Evolutionary conservation across 2,113 vertebrate genomes (phyloP).

Genomic region (Circaetus cinerascens): DNA sequence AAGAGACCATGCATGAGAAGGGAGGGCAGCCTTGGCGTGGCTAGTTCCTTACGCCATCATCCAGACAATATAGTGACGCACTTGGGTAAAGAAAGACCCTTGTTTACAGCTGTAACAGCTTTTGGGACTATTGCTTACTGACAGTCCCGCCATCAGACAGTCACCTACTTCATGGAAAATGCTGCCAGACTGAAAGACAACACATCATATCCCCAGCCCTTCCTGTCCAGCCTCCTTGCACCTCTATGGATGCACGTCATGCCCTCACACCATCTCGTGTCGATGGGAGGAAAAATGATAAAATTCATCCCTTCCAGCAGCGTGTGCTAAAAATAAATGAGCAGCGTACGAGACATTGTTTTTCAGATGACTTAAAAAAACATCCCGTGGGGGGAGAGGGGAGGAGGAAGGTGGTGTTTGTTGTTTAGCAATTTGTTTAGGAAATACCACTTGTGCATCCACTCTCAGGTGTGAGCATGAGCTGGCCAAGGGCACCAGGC

Average conservation of each 20-base stretch:
- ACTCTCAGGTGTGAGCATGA: neutral
- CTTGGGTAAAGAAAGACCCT: neutral
- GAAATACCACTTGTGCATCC: neutral
- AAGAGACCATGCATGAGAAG: neutral
- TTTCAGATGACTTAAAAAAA: neutral
- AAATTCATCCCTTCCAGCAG: neutral
- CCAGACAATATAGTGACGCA: neutral
- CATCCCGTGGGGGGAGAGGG: neutral
- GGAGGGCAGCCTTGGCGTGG: neutral
- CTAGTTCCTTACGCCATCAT: accelerated
- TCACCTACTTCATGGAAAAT: neutral
- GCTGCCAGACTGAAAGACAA: neutral
- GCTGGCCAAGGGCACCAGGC: accelerated
- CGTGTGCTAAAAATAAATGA: neutral
- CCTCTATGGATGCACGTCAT: neutral
- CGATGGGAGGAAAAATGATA: neutral
- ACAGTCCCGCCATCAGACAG: neutral
- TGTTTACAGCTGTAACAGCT: neutral
- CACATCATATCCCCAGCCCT: neutral
- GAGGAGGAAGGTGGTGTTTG: neutral
- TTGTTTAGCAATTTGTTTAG: neutral
- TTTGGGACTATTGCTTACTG: neutral
- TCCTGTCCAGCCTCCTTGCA: neutral
- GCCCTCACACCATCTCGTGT: accelerated
- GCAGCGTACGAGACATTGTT: neutral